phyloP scores from a whole-genome alignment of 2,888 invertebrate genomes.

The Metallyticus violacea region DNA sequence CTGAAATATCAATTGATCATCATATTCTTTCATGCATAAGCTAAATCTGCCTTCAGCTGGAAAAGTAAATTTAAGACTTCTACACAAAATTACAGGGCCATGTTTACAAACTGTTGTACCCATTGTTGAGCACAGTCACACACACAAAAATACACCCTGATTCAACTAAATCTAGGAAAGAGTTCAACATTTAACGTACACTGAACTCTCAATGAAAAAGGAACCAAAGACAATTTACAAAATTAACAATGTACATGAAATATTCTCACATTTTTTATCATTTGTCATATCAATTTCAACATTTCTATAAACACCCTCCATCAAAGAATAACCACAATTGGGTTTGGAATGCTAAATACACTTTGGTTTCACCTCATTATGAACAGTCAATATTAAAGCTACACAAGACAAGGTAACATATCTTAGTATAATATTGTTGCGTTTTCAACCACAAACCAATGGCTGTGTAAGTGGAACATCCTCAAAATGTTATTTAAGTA shows the following conservation, averaged over 20 bases:
- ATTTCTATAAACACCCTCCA: not conserved
- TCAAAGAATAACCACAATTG: not conserved
- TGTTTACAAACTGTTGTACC: not conserved
- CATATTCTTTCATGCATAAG: not conserved
- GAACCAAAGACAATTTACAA: not conserved
- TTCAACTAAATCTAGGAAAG: conserved; percentile 6
- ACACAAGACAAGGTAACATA: not conserved
- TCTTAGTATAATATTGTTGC: not conserved
- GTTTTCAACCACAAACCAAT: not conserved
- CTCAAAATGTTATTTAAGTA: not conserved
- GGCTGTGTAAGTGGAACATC: not conserved
- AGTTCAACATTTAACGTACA: not conserved
- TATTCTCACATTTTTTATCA: not conserved
- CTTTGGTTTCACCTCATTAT: not conserved
- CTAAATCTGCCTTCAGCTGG: not conserved
- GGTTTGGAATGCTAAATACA: not conserved
- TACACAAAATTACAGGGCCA: not conserved
- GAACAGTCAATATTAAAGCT: not conserved
- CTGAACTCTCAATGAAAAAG: not conserved
- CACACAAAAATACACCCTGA: not conserved
- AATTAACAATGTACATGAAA: not conserved
- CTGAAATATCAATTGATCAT: not conserved
- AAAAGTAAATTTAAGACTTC: not conserved
- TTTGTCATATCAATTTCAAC: not conserved
- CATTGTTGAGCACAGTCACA: not conserved